These are phyloP conservation scores for Gila robusta DNA, from an alignment of 2,797 vertebrate genomes.

Conservation along the genomic window DNA sequence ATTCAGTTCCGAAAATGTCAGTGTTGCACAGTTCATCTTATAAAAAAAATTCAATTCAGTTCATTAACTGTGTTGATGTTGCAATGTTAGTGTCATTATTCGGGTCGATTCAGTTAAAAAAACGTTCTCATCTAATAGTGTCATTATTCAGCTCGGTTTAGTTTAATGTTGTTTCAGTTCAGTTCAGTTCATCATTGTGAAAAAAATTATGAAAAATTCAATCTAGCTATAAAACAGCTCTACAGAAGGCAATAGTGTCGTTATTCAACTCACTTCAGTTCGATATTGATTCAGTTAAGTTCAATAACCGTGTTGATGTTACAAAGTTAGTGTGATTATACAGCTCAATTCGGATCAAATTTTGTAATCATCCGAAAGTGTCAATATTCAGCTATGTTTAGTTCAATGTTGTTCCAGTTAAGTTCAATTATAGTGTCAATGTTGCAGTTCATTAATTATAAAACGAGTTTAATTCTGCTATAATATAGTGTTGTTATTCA, in stretches of 20 bases:
- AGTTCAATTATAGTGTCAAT: too few relatives aligned
- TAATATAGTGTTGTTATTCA: not conserved
- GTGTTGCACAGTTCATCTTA: not conserved
- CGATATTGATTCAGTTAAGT: too few relatives aligned
- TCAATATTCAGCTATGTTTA: too few relatives aligned
- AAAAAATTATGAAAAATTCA: too few relatives aligned
- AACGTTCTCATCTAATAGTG: too few relatives aligned
- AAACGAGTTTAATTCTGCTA: too few relatives aligned
- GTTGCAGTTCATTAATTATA: too few relatives aligned
- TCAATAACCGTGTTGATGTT: too few relatives aligned
- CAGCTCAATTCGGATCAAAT: not conserved
- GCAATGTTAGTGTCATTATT: not conserved
- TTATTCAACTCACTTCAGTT: too few relatives aligned
- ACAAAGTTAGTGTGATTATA: not conserved
- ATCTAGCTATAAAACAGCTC: not conserved
- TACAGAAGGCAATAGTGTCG: not conserved
- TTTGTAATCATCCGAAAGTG: not conserved
- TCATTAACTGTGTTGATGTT: not conserved
- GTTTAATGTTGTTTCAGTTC: too few relatives aligned
- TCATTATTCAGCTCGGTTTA: not conserved
- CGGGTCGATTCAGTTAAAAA: not conserved
- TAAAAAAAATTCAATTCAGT: not conserved
- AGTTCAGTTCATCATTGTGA: too few relatives aligned
- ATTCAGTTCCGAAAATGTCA: not conserved
- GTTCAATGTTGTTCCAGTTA: too few relatives aligned